Evolutionary conservation across 1,140 invertebrate genomes (phyloP), one percentile per base, ranked within the genome.

Genomic region (Camponotus floridanus): DNA sequence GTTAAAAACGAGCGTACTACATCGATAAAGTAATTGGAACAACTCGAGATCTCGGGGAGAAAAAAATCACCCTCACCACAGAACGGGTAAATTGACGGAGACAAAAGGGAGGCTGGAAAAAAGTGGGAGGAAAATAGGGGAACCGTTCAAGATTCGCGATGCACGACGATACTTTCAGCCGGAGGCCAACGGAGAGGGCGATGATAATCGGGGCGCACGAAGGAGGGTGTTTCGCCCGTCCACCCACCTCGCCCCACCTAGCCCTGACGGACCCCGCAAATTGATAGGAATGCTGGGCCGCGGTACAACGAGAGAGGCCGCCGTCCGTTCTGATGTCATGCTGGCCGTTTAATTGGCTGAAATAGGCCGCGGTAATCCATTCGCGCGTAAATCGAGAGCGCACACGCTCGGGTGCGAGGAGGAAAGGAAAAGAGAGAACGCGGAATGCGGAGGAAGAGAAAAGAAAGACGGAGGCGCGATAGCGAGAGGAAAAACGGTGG

Each of bases 261-360:
- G 45, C 21, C 57, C 61, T 55, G 80, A 81, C 21, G 21, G 68
- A 18, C 8, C 45, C 79, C 76, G 80, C 59, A 91, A 91, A 91
- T 93, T 88, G 87, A 94, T 92, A 91, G 90, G 90, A 94, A 92
- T 93, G 93, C 76, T 92, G 88, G 68, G 86, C 76, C 74, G 91
- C 88, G 89, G 81, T 89, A 55, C 55, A 73, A 92, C 91, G 86
- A 80, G 83, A 81, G 68, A 68, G 78, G 42, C 68, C 61, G 76
- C 68, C 61, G 76, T 86, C 76, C 51, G 85, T 70, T 91, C 92
- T 94, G 92, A 93, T 93, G 93, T 93, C 92, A 94, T 92, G 87
- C 89, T 86, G 89, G 86, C 87, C 84, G 59, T 91, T 93, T 93
- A 94, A 94, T 94, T 94, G 92, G 91, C 87, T 85, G 89, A 92